Evolutionary conservation across 2,797 vertebrate genomes (phyloP), one percentile per base, ranked within the genome.

Genomic region (Parotocinclus haroldoi): DNA sequence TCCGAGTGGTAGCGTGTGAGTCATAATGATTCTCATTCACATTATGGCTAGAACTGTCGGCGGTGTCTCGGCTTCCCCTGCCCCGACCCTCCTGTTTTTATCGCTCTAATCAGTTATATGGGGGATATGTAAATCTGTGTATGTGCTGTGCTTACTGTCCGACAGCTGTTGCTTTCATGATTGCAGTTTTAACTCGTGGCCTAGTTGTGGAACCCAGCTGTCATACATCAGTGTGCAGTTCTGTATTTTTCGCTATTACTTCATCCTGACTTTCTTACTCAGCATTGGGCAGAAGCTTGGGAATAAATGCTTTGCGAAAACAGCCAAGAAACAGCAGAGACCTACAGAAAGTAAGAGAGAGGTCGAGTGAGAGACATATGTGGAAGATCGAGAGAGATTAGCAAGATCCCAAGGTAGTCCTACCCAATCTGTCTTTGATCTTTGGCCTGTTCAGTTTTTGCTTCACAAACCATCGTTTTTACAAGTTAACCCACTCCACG

Each of bases 151-250:
- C 10, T 55, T 13, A 49, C 36, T 69, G 75, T 72, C 60, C 73
- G 71, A 58, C 39, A 72, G 65, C 62, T 65, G 45, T 54, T 18
- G 65, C 45, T 60, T 57, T 57, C 58, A 64, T 65, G 77, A 81
- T 82, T 67, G 68, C 50, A 67, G 59, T 50, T 48, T 46, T 40
- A 60, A 54, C 50, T 57, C 17, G 52, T 59, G 68, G 69, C 80
- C 70, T 72, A 61, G 55, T 75, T 73, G 75, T 62, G 66, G 69
- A 77, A 66, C n/a, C 72, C 86, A 88, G 86, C 87, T 88, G 84
- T 79, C 79, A 38, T 64, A 76, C 85, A 87, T 87, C 84, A 87
- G 84, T 79, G 81, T 66, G 39, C n/a, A n/a, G n/a, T n/a, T 5
- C 27, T 27, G 27, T 27, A 27, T 2, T 27, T 27, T 27, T 27